These are phyloP conservation scores for Bovichtus variegatus DNA, from an alignment of 2,797 vertebrate genomes.

Conservation along the genomic window DNA sequence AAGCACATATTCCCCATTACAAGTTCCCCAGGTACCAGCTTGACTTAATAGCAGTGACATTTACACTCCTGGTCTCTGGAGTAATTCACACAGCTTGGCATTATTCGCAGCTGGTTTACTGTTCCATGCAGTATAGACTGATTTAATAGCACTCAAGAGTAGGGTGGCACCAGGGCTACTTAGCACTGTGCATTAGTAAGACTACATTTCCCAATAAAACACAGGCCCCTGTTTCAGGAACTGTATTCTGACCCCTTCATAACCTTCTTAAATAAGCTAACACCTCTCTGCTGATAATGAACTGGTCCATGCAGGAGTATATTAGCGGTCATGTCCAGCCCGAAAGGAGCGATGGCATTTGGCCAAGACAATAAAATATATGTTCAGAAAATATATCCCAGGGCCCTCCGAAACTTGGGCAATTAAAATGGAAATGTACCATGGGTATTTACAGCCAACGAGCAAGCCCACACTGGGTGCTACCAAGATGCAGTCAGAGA, in stretches of 20 bases:
- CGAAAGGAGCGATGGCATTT: slow-evolving; percentile 49
- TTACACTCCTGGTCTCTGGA: slow-evolving; percentile 68
- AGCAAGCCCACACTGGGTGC: slow-evolving; percentile 64
- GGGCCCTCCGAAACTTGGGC: slow-evolving; percentile 60
- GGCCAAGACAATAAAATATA: slow-evolving; percentile 79
- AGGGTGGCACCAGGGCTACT: slow-evolving; percentile 77
- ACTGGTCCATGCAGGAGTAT: slow-evolving; percentile 72
- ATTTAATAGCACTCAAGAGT: slow-evolving; percentile 77
- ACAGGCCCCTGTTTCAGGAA: slow-evolving; percentile 68
- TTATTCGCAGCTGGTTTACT: slow-evolving; percentile 68
- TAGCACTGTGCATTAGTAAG: slow-evolving; percentile 71
- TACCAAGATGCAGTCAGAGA: slow-evolving; percentile 49
- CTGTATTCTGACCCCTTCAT: slow-evolving; percentile 74
- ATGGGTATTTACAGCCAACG: slow-evolving; percentile 66
- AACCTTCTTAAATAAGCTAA: slow-evolving; percentile 75
- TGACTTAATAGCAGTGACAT: slow-evolving; percentile 71
- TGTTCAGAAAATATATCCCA: slow-evolving; percentile 72
- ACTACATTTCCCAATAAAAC: slow-evolving; percentile 80
- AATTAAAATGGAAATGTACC: slow-evolving; percentile 80
- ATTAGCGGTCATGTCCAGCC: slow-evolving; percentile 70
- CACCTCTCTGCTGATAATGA: slow-evolving; percentile 75
- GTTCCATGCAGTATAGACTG: slow-evolving; percentile 72
- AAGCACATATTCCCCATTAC: slow-evolving; percentile 39
- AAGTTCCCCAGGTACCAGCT: slow-evolving; percentile 54
- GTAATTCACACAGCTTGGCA: slow-evolving; percentile 66